Conservation (phyloP, 2,888 invertebrate species). For the Psococerastis gibbosa region DNA sequence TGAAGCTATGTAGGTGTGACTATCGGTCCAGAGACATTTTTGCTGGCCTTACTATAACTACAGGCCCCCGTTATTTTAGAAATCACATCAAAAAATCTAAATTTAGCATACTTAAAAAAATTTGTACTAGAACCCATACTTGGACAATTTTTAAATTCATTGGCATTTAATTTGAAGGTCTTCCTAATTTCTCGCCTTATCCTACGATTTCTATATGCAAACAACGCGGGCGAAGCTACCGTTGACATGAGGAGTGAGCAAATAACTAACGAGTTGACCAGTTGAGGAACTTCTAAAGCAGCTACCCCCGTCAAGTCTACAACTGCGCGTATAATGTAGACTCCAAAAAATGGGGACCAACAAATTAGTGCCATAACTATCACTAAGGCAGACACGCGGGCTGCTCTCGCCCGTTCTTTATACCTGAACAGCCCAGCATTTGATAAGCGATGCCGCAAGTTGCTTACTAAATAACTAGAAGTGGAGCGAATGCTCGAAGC, state of each 20-base stretch:
- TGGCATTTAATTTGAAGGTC: slow-evolving; percentile 26
- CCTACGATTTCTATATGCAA: slow-evolving; percentile 53
- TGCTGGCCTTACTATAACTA: not conserved
- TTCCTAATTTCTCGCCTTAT: slow-evolving; percentile 36
- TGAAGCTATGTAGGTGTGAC: too few species aligned
- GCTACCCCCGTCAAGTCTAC: slow-evolving; percentile 30
- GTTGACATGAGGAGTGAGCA: slow-evolving; percentile 18
- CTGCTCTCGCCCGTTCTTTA: slow-evolving; percentile 75
- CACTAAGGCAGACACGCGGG: slow-evolving; percentile 64
- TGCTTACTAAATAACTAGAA: slow-evolving; percentile 45
- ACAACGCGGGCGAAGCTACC: slow-evolving; percentile 51
- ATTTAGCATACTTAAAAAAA: not conserved
- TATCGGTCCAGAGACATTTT: too few species aligned
- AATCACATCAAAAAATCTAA: not conserved
- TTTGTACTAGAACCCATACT: not conserved
- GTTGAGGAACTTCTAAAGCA: not conserved
- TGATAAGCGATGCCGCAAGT: slow-evolving; percentile 58
- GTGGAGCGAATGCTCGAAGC: slow-evolving; percentile 28
- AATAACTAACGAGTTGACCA: not conserved
- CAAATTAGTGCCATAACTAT: slow-evolving; percentile 44
- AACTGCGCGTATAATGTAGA: slow-evolving; percentile 25
- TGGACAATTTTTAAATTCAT: not conserved
- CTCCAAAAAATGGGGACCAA: slow-evolving; percentile 33
- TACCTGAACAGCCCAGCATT: slow-evolving; percentile 70
- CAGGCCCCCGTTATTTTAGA: not conserved